Percentiles rank a stretch among this genome's conserved stretches.
Evolutionary conservation across 2,797 vertebrate genomes (phyloP).

Genomic region (Acropternis orthonyx): DNA sequence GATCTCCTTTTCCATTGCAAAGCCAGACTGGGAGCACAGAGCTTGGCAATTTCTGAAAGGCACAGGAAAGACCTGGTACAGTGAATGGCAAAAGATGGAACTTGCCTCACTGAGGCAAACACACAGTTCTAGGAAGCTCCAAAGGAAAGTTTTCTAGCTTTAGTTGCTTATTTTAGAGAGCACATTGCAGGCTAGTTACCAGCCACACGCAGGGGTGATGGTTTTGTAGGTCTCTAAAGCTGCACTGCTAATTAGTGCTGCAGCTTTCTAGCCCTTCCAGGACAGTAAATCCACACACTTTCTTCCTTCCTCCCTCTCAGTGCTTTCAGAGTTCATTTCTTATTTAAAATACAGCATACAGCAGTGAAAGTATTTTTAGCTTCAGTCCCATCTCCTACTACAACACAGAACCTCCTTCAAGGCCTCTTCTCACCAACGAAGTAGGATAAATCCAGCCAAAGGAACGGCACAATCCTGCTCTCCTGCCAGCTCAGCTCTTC

Average conservation of each 20-base stretch:
- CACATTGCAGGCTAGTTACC: not conserved
- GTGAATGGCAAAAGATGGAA: not conserved
- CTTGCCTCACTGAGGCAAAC: not conserved
- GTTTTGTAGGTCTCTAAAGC: not conserved
- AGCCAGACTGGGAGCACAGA: not conserved
- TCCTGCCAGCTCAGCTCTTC: conserved; percentile 15
- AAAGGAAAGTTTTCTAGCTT: not conserved
- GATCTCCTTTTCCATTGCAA: not conserved
- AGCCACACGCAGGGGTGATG: not conserved
- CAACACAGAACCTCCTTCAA: not conserved
- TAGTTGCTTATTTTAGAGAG: not conserved
- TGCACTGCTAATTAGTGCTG: not conserved
- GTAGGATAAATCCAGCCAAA: not conserved
- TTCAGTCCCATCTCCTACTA: not conserved
- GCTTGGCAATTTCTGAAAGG: not conserved
- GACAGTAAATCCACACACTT: not conserved
- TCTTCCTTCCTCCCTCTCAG: not conserved
- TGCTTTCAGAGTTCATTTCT: not conserved
- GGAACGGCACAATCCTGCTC: not conserved
- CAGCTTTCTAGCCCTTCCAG: not conserved
- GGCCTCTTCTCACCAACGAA: not conserved
- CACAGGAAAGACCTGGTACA: not conserved
- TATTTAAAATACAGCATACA: not conserved
- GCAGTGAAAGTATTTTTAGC: conserved; percentile 24
- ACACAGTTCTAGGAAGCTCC: not conserved